phyloP scores from a whole-genome alignment of 2,113 vertebrate genomes.

The Ceyx cyanopectus region DNA sequence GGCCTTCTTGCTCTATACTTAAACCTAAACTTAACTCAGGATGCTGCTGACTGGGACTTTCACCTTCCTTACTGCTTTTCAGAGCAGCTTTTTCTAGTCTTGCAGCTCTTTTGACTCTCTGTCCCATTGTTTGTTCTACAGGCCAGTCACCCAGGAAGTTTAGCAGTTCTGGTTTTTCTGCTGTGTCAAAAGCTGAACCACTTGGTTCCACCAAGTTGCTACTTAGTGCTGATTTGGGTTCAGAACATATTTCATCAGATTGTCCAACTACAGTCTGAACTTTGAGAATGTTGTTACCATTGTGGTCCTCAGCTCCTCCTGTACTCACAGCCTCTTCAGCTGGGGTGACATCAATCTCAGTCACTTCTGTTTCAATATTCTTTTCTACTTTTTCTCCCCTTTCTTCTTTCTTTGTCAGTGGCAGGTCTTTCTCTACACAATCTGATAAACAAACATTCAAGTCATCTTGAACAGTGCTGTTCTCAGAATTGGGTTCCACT shows the following conservation, averaged over 20 bases:
- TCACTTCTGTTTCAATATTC: neutral
- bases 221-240: conserved; percentile 21
- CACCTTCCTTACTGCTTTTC: conserved; percentile 40
- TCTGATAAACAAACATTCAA: conserved; percentile 18
- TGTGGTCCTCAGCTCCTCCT: conserved; percentile 20
- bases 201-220: conserved; percentile 35
- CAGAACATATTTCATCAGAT: neutral
- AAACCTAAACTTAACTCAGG: neutral
- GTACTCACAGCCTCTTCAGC: neutral
- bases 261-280: conserved; percentile 31
- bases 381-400: conserved; percentile 11
- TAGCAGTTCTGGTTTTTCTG: conserved; percentile 59
- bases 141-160: conserved; percentile 95
- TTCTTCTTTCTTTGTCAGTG: conserved; percentile 18
- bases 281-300: neutral
- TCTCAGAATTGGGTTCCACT: neutral
- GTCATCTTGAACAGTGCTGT: neutral
- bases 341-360: neutral
- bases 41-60: neutral
- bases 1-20: neutral
- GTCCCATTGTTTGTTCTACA: conserved; percentile 81
- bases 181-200: conserved; percentile 22
- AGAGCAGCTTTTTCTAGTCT: conserved; percentile 70
- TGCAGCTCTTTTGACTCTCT: conserved; percentile 79
- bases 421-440: conserved; percentile 6